Evolutionary conservation across 1,140 invertebrate genomes (phyloP).

Genomic region (Dysdera silvatica): DNA sequence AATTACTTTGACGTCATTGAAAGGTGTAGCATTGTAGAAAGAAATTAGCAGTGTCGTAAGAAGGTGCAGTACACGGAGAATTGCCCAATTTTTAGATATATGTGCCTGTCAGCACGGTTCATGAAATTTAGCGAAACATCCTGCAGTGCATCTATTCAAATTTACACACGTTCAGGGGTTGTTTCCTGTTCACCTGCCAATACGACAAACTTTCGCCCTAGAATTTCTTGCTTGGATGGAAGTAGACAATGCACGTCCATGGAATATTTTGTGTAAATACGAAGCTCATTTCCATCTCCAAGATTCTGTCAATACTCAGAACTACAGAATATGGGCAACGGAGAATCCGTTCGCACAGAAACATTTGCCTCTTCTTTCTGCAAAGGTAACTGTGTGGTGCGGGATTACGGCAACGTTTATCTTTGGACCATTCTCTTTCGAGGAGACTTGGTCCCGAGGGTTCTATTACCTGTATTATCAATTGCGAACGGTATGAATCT

Average conservation of each 20-base stretch:
- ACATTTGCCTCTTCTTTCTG: background rate
- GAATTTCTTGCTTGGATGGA: too few species aligned
- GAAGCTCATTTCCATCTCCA: background rate
- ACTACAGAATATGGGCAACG: background rate
- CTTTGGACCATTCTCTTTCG: constrained; percentile 10
- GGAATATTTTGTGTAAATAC: background rate
- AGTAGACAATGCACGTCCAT: background rate
- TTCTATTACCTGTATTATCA: constrained; percentile 6
- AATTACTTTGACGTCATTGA: too few species aligned
- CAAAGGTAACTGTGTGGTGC: constrained; percentile 7
- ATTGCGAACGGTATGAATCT: background rate
- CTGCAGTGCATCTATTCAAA: too few species aligned
- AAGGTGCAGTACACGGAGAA: too few species aligned
- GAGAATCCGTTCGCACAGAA: background rate
- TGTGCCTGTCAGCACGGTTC: too few species aligned
- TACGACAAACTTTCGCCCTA: too few species aligned
- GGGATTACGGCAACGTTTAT: background rate
- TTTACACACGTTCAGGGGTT: too few species aligned
- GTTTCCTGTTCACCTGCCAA: too few species aligned
- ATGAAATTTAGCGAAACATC: too few species aligned
- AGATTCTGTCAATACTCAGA: background rate
- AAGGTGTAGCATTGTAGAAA: too few species aligned
- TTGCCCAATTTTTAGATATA: too few species aligned
- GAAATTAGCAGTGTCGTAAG: too few species aligned
- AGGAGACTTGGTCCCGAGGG: background rate